Evolutionary conservation across 2,797 vertebrate genomes (phyloP).

Genomic region (Chaetodon trifasciatus): DNA sequence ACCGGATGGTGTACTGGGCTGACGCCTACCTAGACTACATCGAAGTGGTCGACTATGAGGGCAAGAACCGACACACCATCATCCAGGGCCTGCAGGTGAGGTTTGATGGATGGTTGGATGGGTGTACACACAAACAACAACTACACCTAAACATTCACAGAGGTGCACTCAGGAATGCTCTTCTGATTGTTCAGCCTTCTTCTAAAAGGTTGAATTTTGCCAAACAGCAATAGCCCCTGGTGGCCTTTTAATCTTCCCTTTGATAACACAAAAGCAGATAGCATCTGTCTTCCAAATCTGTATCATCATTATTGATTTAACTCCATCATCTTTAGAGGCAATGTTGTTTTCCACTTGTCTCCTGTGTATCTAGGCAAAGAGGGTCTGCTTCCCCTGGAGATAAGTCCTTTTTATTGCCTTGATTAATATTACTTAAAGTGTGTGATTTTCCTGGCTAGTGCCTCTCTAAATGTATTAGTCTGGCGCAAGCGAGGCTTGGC

Average conservation of each 20-base stretch:
- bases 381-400: conserved; percentile 23
- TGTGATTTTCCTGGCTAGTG: conserved; percentile 69
- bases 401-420: conserved; percentile 61
- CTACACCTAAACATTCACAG: background rate
- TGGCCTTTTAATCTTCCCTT: conserved; percentile 8
- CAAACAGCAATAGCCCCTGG: background rate
- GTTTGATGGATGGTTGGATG: conserved; percentile 4
- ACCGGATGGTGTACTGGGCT: conserved; percentile 95
- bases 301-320: conserved; percentile 52
- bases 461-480: conserved; percentile 72
- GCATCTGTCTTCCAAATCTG: conserved; percentile 49
- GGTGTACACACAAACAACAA: background rate
- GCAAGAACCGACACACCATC: conserved; percentile 97
- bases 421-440: conserved; percentile 69
- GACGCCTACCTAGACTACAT: conserved; percentile 98
- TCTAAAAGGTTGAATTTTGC: conserved; percentile 10
- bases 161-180: background rate
- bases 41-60: conserved; percentile 98
- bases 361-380: conserved; percentile 21
- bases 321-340: conserved; percentile 25
- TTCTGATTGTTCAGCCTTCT: background rate
- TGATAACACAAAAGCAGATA: conserved; percentile 1
- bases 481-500: conserved; percentile 50
- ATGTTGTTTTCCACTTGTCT: conserved; percentile 43
- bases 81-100: conserved; percentile 97